Evolutionary conservation across 1,140 invertebrate species (phyloP), one percentile per base, ranked within the genome.

Genomic region (Dendroctonus ponderosae): DNA sequence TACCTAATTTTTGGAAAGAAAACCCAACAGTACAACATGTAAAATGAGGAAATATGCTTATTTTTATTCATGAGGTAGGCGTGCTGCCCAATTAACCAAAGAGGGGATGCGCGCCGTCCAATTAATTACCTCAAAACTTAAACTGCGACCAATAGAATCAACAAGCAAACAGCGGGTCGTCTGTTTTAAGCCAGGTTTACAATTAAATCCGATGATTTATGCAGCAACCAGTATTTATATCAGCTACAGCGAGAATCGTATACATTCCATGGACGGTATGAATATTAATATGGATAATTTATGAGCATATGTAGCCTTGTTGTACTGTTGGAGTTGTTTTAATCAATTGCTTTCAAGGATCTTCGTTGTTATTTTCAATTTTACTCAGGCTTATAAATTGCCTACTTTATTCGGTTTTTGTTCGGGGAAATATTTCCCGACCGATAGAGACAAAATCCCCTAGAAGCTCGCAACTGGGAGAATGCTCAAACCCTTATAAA

Each of bases 111-210:
- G 48, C 12, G 7, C 12, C 48, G 26, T 50, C 12, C 12, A 50
- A 50, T 50, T 50, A 50, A 50, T 50, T 50, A 50, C 48, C 12
- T 3, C 48, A 15, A 7, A 15, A 50, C 7, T 50, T 50, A 46
- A 46, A 50, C 26, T 50, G 7, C 48, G 12, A 50, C 48, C 48
- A 50, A 50, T 50, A 50, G 48, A 14, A 50, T 50, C 48, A 50
- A 14, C 48, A 50, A 50, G 12, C 48, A 50, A 12, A 12, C 26
- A 14, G 12, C 7, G 7, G 12, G 12, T 15, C 12, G 48, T 14
- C 6, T 15, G 48, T 50, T 50, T 50, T 7, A 50, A 50, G 26
- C 12, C 12, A 50, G 48, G n/a, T 14, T 50, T 11, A 50, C 12
- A 11, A 50, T 11, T 50, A 50, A 26, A 26, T 26, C 26, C 1